Base-by-base conservation (phyloP, 2,888 invertebrate genomes). In the Tenthredo mesomela region DNA sequence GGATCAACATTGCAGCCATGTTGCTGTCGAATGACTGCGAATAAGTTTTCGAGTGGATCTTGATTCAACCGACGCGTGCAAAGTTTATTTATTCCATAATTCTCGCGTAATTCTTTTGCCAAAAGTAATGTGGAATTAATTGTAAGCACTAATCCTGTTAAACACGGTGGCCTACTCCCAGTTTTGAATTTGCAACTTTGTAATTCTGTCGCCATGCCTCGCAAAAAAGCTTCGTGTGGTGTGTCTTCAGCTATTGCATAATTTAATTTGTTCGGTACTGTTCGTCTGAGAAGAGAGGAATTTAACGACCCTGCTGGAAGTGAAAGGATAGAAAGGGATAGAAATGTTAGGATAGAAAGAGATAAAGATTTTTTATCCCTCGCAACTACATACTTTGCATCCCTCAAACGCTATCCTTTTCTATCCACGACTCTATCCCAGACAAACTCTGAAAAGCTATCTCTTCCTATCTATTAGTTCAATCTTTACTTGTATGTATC, bases 261-360 rank as follows among this genome's bases (percentile, higher is more conserved):
- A 47, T 75, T 75, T 21, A 75, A 75, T 47, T 75, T 75, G 33
- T 75, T 21, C 50, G 75, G 75, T 10, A 75, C 47, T 25, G 75
- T 75, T 18, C 10, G 21, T 1, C 21, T 47, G 7, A 25, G 10
- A 25, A 75, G 18, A 3, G 75, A 75, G 0, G 25, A 25, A 75
- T 75, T 75, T 18, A 75, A 6, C 18, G 47, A 25, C n/a, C n/a
- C n/a, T n/a, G n/a, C n/a, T n/a, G n/a, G n/a, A n/a, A n/a, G n/a
- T n/a, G n/a, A n/a, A n/a, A n/a, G n/a, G n/a, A n/a, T n/a, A n/a
- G n/a, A n/a, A n/a, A n/a, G n/a, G n/a, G n/a, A n/a, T n/a, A n/a
- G n/a, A n/a, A n/a, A n/a, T n/a, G n/a, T n/a, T n/a, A n/a, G n/a
- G n/a, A n/a, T n/a, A n/a, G n/a, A n/a, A n/a, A n/a, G n/a, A n/a